A percentile compares a stretch with the other conserved stretches of the same genome.
These are phyloP conservation scores for Congeria kusceri DNA, from an alignment of 2,888 invertebrate genomes.

Conservation along the genomic window DNA sequence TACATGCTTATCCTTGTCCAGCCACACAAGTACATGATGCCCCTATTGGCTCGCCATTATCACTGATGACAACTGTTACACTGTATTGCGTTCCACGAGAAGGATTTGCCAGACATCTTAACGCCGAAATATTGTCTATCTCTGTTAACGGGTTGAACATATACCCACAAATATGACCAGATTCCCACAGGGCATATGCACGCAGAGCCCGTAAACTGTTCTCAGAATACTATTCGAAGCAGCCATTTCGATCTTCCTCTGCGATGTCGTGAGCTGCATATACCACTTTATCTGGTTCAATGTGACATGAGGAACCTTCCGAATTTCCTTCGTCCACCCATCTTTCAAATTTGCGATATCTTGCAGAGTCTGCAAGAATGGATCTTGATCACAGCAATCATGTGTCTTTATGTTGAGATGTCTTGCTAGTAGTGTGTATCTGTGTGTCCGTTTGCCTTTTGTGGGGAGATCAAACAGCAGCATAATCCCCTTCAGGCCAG, in stretches of 20 bases:
- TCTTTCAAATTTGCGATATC: slow-evolving; percentile 10
- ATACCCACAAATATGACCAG: slow-evolving; percentile 13
- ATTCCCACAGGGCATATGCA: slow-evolving; percentile 28
- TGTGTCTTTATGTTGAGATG: slow-evolving; percentile 12
- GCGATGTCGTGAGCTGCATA: slow-evolving; percentile 33
- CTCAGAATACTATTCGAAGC: slow-evolving; percentile 6
- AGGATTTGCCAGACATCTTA: slow-evolving; percentile 26
- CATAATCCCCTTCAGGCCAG: slow-evolving; percentile 3
- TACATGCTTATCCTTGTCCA: slow-evolving; percentile 32
- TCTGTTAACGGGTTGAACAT: slow-evolving; percentile 3
- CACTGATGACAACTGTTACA: slow-evolving; percentile 15
- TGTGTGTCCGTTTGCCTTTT: slow-evolving; percentile 20
- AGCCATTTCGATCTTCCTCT: neutral
- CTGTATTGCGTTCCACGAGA: slow-evolving; percentile 39
- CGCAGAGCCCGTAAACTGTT: slow-evolving; percentile 11
- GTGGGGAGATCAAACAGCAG: neutral
- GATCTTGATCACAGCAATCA: slow-evolving; percentile 3
- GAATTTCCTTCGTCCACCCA: slow-evolving; percentile 23
- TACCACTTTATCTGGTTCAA: slow-evolving; percentile 10
- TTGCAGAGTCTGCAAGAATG: slow-evolving; percentile 23
- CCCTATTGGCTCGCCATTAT: slow-evolving; percentile 21
- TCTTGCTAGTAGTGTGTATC: slow-evolving; percentile 6
- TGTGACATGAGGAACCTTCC: slow-evolving; percentile 8
- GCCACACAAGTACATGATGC: slow-evolving; percentile 30
- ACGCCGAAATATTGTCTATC: slow-evolving; percentile 10